Evolutionary conservation across 2,888 invertebrate genomes (phyloP).

Genomic region (Parnassius apollo): DNA sequence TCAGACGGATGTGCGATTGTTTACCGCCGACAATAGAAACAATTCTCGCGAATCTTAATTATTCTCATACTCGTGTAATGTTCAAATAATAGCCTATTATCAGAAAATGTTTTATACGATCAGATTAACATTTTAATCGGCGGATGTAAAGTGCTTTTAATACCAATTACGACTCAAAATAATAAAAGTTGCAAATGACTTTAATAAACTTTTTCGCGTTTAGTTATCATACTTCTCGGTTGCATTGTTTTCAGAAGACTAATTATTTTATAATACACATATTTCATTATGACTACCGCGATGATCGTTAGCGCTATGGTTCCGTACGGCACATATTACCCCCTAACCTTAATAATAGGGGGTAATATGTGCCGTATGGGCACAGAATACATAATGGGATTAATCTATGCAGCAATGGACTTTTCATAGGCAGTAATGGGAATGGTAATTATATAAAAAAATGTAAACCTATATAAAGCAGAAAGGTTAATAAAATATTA

Average conservation of each 20-base stretch:
- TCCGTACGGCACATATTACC: too few relatives aligned
- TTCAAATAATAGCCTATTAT: conserved; percentile 23
- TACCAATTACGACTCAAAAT: neutral
- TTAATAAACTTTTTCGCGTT: neutral
- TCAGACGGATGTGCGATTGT: conserved; percentile 71
- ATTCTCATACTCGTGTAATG: conserved; percentile 7
- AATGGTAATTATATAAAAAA: neutral
- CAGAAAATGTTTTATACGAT: conserved; percentile 20
- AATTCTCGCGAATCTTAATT: conserved; percentile 25
- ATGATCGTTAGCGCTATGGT: too few relatives aligned
- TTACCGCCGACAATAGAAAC: conserved; percentile 36
- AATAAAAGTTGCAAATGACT: neutral
- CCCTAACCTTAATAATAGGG: too few relatives aligned
- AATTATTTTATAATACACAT: too few relatives aligned
- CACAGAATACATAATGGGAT: too few relatives aligned
- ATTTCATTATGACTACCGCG: too few relatives aligned
- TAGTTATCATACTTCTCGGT: too few relatives aligned
- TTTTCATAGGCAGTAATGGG: neutral
- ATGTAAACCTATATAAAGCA: neutral
- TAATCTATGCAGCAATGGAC: too few relatives aligned
- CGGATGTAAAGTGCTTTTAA: conserved; percentile 14
- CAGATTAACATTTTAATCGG: conserved; percentile 18
- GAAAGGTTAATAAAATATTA: neutral
- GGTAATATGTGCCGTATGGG: too few relatives aligned
- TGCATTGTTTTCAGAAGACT: too few relatives aligned